These are phyloP conservation scores for Leuciscus idus DNA, from an alignment of 2,113 vertebrate species.

Conservation along the genomic window DNA sequence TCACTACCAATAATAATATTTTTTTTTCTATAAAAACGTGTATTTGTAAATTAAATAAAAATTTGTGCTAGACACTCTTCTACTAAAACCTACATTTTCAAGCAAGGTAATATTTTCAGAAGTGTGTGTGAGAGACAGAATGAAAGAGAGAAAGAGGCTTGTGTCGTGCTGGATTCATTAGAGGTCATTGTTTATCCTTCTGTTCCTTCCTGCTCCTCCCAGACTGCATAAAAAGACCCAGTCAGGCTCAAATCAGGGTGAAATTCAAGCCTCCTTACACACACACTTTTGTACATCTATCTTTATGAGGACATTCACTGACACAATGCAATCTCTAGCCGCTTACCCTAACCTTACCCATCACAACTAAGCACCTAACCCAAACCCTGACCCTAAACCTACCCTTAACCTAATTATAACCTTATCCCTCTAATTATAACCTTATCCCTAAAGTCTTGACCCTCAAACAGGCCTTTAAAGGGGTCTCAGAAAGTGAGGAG, in stretches of 20 bases:
- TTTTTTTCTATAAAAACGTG: not conserved
- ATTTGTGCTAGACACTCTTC: not conserved
- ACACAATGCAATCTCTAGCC: too few species aligned
- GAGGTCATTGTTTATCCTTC: slow-evolving; percentile 32
- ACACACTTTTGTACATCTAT: too few species aligned
- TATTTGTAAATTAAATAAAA: not conserved
- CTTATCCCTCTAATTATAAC: too few species aligned
- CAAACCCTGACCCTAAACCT: too few species aligned
- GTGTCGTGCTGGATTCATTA: slow-evolving; percentile 9
- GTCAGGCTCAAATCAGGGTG: slow-evolving; percentile 14
- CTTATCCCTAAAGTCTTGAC: too few species aligned
- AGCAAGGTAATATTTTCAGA: not conserved
- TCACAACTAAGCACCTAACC: too few species aligned
- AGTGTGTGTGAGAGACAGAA: not conserved
- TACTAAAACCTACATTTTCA: not conserved
- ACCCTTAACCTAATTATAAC: too few species aligned
- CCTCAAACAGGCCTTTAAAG: too few species aligned
- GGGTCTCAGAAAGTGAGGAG: too few species aligned
- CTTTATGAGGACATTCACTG: too few species aligned
- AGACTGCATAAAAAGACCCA: slow-evolving; percentile 30
- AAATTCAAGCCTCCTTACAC: slow-evolving; percentile 8
- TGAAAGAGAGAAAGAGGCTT: not conserved
- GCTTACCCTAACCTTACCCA: too few species aligned
- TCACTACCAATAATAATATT: not conserved
- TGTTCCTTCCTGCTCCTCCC: slow-evolving; percentile 42